Conservation (phyloP, 2,888 invertebrate genomes). For the Elysia crispata region DNA sequence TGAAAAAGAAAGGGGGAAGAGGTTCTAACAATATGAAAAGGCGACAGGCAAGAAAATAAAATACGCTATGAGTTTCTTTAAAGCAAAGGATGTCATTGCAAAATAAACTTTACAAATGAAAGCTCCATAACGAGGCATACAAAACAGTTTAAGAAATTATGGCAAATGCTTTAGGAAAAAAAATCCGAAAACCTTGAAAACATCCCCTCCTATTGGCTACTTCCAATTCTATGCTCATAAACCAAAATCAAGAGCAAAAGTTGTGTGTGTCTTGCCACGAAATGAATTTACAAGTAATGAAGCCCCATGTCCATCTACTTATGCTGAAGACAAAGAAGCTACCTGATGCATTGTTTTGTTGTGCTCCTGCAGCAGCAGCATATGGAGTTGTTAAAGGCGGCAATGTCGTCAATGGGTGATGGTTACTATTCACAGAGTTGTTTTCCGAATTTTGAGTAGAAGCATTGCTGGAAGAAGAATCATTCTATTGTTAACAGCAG, state of each 20-base stretch:
- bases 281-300: too few species aligned
- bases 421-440: conserved; percentile 66
- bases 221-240: too few species aligned
- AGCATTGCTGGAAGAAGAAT: conserved; percentile 33
- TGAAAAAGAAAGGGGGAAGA: too few species aligned
- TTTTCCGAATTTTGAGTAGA: conserved; percentile 40
- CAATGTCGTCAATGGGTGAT: conserved; percentile 78
- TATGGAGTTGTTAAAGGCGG: conserved; percentile 63
- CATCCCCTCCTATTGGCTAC: not conserved
- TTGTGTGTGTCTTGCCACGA: not conserved
- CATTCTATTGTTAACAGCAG: too few species aligned
- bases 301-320: too few species aligned
- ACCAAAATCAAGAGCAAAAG: not conserved
- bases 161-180: not conserved
- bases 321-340: conserved; percentile 30
- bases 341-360: conserved; percentile 69
- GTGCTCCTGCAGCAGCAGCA: conserved; percentile 63
- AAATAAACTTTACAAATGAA: too few species aligned
- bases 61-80: too few species aligned
- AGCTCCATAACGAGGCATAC: too few species aligned
- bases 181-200: not conserved
- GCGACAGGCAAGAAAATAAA: too few species aligned
- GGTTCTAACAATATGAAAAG: too few species aligned
- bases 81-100: too few species aligned
- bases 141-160: too few species aligned